Evolutionary conservation across 2,797 vertebrate genomes (phyloP), one percentile per base, ranked within the genome.

Genomic region (Liparis tanakae): DNA sequence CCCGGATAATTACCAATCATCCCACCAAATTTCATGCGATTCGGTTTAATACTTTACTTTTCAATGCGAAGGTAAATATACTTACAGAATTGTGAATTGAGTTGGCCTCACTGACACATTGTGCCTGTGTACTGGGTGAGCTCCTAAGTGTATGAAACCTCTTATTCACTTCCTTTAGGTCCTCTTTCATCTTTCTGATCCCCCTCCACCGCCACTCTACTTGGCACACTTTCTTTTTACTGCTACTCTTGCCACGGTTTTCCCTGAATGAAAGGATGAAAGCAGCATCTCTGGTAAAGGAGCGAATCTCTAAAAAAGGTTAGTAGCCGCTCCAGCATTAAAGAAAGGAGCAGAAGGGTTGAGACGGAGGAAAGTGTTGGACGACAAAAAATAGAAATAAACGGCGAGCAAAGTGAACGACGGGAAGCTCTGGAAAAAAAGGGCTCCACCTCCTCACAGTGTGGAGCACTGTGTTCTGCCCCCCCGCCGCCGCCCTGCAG

Each of bases 61-160:
- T n/a, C n/a, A n/a, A n/a, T n/a, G n/a, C n/a, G n/a, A n/a, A n/a
- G n/a, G n/a, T n/a, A n/a, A n/a, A n/a, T n/a, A 30, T 30, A 30
- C 25, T 4, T 30, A 30, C 25, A 30, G 82, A 67, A 85, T 83
- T 70, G 82, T 60, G 65, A 58, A 62, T 13, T 6, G 46, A 72
- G 36, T 60, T 76, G 65, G 50, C 81, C 69, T 62, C 50, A 37
- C 14, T 50, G 51, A 70, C 68, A 83, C 61, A 73, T 58, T 78
- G 65, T 83, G 64, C 67, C 39, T 61, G 10, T 41, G 6, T 14
- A 1, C 1, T 37, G 4, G 58, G 57, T n/a, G 13, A 57, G 56
- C 17, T 17, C 72, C 6, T 54, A 17, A 60, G 33, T 57, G 41
- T 57, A 6, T 30, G 7, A 54, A 53, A 10, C 15, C n/a, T 57